A percentile compares a stretch with the other conserved stretches of the same genome.
phyloP scores from a whole-genome alignment of 2,113 vertebrate species.

The Urocolius indicus region DNA sequence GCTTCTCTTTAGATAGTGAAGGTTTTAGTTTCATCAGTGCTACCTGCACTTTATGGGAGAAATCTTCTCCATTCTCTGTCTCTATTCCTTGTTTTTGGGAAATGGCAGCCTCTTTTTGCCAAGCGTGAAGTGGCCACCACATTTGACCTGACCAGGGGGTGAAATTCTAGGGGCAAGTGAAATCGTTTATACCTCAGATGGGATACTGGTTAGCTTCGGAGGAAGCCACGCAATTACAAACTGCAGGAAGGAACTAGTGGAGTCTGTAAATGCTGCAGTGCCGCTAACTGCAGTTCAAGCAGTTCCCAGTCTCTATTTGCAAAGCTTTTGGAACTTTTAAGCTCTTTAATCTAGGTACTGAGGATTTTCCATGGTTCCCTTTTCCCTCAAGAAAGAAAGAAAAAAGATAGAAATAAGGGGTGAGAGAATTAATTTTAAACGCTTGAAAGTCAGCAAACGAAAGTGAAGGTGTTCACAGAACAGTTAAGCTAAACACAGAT shows the following conservation, averaged over 20 bases:
- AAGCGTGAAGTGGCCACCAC: accelerated
- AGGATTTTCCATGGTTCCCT: constrained; percentile 23
- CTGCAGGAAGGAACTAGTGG: constrained; percentile 12
- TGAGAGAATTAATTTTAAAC: neutral
- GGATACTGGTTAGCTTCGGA: neutral
- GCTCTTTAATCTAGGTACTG: constrained; percentile 34
- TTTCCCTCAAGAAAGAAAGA: neutral
- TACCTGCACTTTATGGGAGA: neutral
- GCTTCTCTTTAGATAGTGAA: neutral
- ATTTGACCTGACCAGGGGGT: neutral
- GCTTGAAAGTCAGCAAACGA: neutral
- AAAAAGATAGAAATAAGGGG: neutral
- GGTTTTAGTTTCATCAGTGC: neutral
- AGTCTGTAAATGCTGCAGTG: neutral
- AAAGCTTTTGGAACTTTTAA: constrained; percentile 46
- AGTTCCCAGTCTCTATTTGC: constrained; percentile 1
- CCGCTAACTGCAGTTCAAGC: neutral
- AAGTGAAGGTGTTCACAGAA: neutral
- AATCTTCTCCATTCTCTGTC: neutral
- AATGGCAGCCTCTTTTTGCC: neutral
- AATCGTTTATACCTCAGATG: neutral
- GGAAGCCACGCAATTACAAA: neutral
- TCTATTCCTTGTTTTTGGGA: neutral
- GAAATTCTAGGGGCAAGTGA: neutral
- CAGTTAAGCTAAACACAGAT: neutral